Base-by-base conservation (phyloP, 2,113 vertebrate species). In the Euleptes europaea region DNA sequence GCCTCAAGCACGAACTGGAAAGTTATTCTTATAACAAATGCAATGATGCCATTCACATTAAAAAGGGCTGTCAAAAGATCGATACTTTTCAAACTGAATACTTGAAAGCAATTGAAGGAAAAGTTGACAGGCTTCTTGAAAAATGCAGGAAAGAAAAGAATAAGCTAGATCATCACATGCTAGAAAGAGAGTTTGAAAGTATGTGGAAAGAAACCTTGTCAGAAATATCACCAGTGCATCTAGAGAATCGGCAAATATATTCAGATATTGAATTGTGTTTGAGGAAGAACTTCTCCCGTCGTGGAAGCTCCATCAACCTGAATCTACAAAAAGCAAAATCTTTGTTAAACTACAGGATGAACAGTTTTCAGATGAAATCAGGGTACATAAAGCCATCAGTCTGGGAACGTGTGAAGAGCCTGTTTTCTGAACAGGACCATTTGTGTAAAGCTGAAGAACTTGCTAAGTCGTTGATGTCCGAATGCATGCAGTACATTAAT, bases 151-250 rank as follows among this genome's bases (percentile, higher is more conserved):
- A 87, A 35, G 90, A 75, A 1, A 88, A 94, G 8, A 63, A 90
- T 93, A 35, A 95, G 91, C n/a, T n/a, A n/a, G n/a, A n/a, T n/a
- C n/a, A n/a, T n/a, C n/a, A n/a, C n/a, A n/a, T n/a, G n/a, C n/a
- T n/a, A 42, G 86, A 94, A 79, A 82, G 90, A 26, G 94, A 96
- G 82, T 97, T 97, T 95, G 95, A 93, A 26, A 86, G 81, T 5
- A 96, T 94, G 73, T 97, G 96, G 96, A 89, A 54, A 51, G 83
- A 92, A 42, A 90, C 88, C 1, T 78, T 96, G n/a, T 21, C 38
- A n/a, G 70, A 47, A 71, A 66, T 90, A 6, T 54, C 77, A 2
- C 28, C 21, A 0, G 92, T 44, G 87, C 82, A 31, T 70, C 84
- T 94, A 73, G 89, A 95, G 82, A 92, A 26, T 47, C 87, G 92